A percentile compares a stretch with the other conserved stretches of the same genome.
Evolutionary conservation across 1,140 invertebrate species (phyloP).

Genomic region (Lordiphosa stackelbergi): DNA sequence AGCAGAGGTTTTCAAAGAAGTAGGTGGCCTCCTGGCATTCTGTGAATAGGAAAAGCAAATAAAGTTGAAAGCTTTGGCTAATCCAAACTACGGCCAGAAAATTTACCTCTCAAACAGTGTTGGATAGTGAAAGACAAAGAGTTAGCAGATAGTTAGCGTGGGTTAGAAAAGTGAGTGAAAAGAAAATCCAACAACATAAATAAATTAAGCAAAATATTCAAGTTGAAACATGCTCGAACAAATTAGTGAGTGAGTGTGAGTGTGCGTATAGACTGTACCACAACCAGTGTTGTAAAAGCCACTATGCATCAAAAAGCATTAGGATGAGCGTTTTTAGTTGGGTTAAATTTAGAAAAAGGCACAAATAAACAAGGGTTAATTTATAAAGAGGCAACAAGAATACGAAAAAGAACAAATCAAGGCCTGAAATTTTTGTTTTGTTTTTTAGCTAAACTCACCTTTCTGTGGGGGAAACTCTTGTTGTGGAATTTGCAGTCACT

Average conservation of each 20-base stretch:
- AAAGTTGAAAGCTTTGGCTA: not conserved
- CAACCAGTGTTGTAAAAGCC: constrained; percentile 35
- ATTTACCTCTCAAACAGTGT: constrained; percentile 46
- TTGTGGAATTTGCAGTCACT: constrained; percentile 24
- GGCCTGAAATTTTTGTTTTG: constrained; percentile 12
- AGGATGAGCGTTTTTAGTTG: constrained; percentile 20
- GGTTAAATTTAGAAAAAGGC: constrained; percentile 39
- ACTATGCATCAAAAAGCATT: not conserved
- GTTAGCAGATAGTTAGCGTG: constrained; percentile 10
- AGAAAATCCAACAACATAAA: constrained; percentile 23
- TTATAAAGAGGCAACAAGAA: constrained; percentile 10
- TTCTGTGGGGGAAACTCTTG: constrained; percentile 22
- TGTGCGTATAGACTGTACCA: constrained; percentile 35
- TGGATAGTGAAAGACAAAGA: constrained; percentile 12
- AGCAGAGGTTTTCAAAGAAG: constrained; percentile 58
- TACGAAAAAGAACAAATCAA: constrained; percentile 24
- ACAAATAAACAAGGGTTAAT: constrained; percentile 40
- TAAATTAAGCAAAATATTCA: constrained; percentile 19
- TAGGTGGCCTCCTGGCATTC: constrained; percentile 53
- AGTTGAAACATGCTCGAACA: constrained; percentile 63
- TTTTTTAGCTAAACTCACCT: constrained; percentile 58
- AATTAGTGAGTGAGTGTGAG: constrained; percentile 17
- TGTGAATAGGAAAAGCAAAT: constrained; percentile 29
- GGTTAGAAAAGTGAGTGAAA: not conserved
- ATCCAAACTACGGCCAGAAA: not conserved